A percentile compares a stretch with the other conserved stretches of the same genome.
Conservation (phyloP, 2,113 vertebrate species). For the Sander lucioperca region DNA sequence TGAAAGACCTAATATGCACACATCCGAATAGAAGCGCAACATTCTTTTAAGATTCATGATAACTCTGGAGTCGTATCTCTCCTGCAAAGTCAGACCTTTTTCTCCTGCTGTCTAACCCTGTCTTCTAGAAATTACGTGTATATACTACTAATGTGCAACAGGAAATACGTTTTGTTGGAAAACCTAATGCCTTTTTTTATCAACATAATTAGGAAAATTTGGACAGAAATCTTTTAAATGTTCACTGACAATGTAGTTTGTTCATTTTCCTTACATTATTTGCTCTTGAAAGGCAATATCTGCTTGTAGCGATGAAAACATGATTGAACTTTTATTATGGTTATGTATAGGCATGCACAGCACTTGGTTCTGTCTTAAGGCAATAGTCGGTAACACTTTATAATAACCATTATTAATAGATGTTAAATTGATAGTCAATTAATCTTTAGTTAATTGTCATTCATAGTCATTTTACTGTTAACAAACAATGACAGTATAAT, state of each 20-base stretch:
- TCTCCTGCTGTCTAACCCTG: not conserved
- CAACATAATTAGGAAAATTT: not conserved
- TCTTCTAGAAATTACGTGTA: not conserved
- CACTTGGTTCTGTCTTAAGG: not conserved
- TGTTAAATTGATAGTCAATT: too few relatives aligned
- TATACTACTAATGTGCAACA: not conserved
- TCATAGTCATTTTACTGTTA: too few relatives aligned
- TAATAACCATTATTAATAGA: too few relatives aligned
- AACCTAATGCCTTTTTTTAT: not conserved
- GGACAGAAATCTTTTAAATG: not conserved
- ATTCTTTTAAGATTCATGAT: conserved; percentile 7
- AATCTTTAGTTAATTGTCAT: too few relatives aligned
- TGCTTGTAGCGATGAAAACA: not conserved
- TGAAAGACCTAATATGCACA: conserved; percentile 2
- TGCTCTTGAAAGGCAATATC: not conserved
- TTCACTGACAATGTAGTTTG: not conserved
- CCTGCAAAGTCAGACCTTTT: not conserved
- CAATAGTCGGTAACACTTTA: too few relatives aligned
- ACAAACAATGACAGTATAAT: too few relatives aligned
- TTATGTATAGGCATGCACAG: not conserved
- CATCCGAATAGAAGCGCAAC: not conserved
- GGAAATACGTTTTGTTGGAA: not conserved
- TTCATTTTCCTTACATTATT: not conserved
- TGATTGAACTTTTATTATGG: not conserved
- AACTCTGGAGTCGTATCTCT: not conserved